Percentiles rank a stretch among this genome's conserved stretches.
Evolutionary conservation across 2,113 vertebrate species (phyloP).

Genomic region (Gorsachius goisagi): DNA sequence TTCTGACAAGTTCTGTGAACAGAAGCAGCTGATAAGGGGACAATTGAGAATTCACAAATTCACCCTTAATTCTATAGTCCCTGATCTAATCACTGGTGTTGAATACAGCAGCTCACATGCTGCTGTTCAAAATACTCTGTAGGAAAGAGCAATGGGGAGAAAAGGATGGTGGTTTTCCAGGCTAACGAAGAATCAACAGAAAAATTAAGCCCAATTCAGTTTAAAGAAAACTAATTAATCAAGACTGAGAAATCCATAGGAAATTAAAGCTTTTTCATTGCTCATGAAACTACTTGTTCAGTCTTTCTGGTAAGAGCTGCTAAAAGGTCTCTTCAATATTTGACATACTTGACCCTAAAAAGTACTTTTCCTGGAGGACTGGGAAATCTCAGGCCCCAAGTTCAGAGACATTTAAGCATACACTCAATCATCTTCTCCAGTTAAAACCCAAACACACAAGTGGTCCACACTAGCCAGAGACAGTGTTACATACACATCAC

Average conservation of each 20-base stretch:
- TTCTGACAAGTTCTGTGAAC: neutral
- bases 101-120: neutral
- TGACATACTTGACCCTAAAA: neutral
- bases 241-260: neutral
- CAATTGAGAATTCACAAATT: neutral
- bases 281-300: neutral
- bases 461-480: neutral
- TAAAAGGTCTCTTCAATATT: neutral
- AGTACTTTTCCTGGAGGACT: neutral
- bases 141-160: neutral
- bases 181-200: conserved; percentile 3
- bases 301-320: neutral
- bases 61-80: neutral
- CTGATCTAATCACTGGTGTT: neutral
- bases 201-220: conserved; percentile 7
- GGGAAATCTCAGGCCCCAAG: neutral
- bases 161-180: neutral
- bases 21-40: neutral
- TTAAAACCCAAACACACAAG: neutral
- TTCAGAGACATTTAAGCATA: neutral
- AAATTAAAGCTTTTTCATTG: neutral
- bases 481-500: rapidly evolving
- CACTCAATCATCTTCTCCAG: rapidly evolving
- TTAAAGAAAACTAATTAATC: conserved; percentile 18
- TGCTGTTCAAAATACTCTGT: neutral